phyloP scores from a whole-genome alignment of 53 echinoderm and acorn worm species.

The Glandiceps talaboti region DNA sequence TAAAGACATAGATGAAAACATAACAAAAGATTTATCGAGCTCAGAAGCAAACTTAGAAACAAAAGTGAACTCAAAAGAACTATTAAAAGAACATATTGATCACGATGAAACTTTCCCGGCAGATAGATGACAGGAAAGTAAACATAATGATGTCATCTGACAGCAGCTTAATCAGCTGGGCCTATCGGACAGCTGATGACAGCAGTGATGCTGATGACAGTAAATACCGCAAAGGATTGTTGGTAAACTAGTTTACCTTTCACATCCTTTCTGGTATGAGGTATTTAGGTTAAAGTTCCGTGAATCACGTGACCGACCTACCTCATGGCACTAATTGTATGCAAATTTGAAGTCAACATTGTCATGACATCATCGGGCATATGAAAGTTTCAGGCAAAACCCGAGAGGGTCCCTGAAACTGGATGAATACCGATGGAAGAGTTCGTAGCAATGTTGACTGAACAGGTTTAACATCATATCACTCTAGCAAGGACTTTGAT shows the following conservation, averaged over 20 bases:
- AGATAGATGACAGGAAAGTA: constrained; percentile 9
- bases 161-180: constrained; percentile 14
- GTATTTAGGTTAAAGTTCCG: no score
- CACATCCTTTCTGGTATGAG: background rate
- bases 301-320: no score
- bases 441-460: background rate
- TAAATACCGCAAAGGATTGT: background rate
- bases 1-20: background rate
- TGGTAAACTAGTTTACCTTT: background rate
- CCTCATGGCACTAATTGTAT: background rate
- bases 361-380: background rate
- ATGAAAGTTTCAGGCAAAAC: background rate
- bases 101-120: background rate
- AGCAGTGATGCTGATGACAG: constrained; percentile 13
- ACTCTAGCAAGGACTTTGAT: no score
- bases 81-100: background rate
- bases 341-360: background rate
- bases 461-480: no score
- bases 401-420: background rate
- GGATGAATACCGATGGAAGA: background rate
- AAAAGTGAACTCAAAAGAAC: background rate
- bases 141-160: constrained; percentile 22
- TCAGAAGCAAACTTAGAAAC: background rate
- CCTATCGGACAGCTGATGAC: constrained; percentile 23
- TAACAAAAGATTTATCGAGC: background rate